Evolutionary conservation across 1,140 invertebrate genomes (phyloP).

Genomic region (Magallana angulata): DNA sequence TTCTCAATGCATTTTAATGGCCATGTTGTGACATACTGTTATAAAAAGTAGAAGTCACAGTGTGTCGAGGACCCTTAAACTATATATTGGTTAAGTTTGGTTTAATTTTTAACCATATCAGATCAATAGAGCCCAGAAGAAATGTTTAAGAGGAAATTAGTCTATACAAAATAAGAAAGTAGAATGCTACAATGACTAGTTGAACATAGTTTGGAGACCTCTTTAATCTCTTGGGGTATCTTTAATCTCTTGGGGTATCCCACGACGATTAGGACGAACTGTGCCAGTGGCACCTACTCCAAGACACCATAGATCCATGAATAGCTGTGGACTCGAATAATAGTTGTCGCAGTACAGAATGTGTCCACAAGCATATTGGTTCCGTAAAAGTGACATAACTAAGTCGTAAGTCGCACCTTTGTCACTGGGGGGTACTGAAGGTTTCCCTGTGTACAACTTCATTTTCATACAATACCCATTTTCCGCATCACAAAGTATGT

Average conservation of each 20-base stretch:
- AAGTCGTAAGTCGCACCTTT: constrained; percentile 50
- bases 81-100: too few species aligned
- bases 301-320: constrained; percentile 39
- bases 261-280: constrained; percentile 47
- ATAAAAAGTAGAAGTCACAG: too few species aligned
- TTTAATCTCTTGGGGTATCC: constrained; percentile 49
- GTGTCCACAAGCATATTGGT: constrained; percentile 24
- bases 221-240: constrained; percentile 48
- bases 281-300: constrained; percentile 53
- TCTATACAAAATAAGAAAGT: too few species aligned
- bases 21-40: too few species aligned
- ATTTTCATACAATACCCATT: constrained; percentile 58
- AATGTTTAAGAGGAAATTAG: too few species aligned
- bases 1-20: too few species aligned
- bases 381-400: constrained; percentile 48
- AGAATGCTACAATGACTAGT: too few species aligned
- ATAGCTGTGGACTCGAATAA: constrained; percentile 51
- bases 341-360: not conserved
- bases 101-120: too few species aligned
- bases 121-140: too few species aligned
- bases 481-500: constrained; percentile 56
- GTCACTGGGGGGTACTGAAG: not conserved
- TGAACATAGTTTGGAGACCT: constrained; percentile 30
- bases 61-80: too few species aligned
- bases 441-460: constrained; percentile 57